Percentiles rank a stretch among this genome's conserved stretches.
Evolutionary conservation across 2,113 vertebrate genomes (phyloP).

Genomic region (Notarius lentiginosus): DNA sequence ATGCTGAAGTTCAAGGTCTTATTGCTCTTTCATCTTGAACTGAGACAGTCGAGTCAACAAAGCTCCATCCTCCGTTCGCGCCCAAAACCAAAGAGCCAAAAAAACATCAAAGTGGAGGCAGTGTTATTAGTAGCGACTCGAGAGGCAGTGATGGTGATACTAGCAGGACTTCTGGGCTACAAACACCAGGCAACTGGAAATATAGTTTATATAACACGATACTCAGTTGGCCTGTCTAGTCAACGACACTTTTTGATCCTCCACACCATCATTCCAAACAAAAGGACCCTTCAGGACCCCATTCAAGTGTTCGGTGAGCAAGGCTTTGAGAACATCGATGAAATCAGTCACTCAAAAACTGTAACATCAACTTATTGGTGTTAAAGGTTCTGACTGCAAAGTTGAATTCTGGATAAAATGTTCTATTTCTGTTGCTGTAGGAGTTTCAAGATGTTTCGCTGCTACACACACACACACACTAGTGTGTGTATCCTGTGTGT

Average conservation of each 20-base stretch:
- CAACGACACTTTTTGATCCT: neutral
- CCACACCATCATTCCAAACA: neutral
- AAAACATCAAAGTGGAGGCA: conserved; percentile 34
- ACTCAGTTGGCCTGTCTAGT: neutral
- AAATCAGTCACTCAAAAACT: neutral
- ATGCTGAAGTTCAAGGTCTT: conserved; percentile 25
- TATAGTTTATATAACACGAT: neutral
- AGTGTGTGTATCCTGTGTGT: no score
- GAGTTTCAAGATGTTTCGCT: no score
- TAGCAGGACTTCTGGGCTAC: neutral
- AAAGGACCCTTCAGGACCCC: neutral
- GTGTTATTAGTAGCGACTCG: neutral
- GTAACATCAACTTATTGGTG: neutral
- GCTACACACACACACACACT: no score
- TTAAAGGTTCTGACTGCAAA: no score
- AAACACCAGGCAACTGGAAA: neutral
- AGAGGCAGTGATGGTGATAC: neutral
- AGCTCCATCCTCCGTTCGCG: conserved; percentile 28
- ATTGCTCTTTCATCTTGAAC: conserved; percentile 51
- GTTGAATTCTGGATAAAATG: no score
- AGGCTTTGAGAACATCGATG: neutral
- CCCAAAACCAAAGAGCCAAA: neutral
- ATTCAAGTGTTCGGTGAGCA: neutral
- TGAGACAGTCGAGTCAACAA: conserved; percentile 26
- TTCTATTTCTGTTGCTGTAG: no score